These are phyloP conservation scores for Gallinago undulata DNA, from an alignment of 2,113 vertebrate species.

Conservation along the genomic window DNA sequence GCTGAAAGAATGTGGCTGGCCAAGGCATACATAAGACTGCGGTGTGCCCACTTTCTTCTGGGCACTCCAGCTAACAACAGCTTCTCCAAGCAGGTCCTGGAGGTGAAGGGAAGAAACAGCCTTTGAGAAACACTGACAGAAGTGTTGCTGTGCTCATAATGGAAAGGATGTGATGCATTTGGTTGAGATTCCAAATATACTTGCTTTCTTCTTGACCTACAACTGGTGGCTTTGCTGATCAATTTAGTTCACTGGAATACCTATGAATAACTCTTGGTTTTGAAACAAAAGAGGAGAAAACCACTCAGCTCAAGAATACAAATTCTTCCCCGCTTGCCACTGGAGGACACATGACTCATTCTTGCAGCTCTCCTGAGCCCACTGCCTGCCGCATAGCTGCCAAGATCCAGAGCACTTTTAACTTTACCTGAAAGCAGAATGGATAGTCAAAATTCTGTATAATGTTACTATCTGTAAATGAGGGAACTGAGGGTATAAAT, in stretches of 20 bases:
- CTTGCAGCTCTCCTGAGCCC: slow-evolving; percentile 36
- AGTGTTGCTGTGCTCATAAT: background rate
- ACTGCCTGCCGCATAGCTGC: slow-evolving; percentile 7
- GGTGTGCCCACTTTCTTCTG: background rate
- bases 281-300: slow-evolving; percentile 6
- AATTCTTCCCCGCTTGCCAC: background rate
- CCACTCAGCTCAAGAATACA: background rate
- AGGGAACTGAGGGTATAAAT: slow-evolving; percentile 37
- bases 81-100: background rate
- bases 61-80: background rate
- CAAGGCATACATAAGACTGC: background rate
- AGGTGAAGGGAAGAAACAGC: background rate
- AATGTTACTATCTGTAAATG: slow-evolving; percentile 35
- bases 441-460: slow-evolving; percentile 25
- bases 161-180: background rate
- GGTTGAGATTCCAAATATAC: background rate
- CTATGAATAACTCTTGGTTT: background rate
- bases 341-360: slow-evolving; percentile 28
- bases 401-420: slow-evolving; percentile 40
- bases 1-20: background rate
- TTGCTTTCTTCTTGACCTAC: background rate
- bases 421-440: slow-evolving; percentile 42
- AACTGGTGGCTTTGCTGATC: background rate
- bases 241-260: background rate
- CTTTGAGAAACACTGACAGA: background rate